A percentile compares a stretch with the other conserved stretches of the same genome.
These are phyloP conservation scores for Dicranocentrus wangi DNA, from an alignment of 2,888 invertebrate genomes.

Conservation along the genomic window DNA sequence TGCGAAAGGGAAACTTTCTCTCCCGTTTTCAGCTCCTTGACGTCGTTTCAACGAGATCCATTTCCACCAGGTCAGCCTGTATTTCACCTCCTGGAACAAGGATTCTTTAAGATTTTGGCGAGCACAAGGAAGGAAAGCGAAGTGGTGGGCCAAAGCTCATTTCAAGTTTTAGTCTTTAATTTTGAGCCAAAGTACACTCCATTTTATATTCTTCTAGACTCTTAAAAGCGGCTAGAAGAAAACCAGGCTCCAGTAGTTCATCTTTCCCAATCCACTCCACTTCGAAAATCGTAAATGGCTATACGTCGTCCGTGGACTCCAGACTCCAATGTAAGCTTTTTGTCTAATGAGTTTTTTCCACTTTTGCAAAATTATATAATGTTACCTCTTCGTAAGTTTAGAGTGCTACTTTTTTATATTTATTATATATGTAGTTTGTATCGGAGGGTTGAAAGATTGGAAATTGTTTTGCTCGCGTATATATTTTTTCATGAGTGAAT, in stretches of 20 bases:
- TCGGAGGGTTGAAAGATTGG: too few species aligned
- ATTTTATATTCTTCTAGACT: background rate
- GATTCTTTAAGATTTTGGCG: background rate
- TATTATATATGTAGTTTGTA: too few species aligned
- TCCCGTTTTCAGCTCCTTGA: background rate
- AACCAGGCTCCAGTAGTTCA: background rate
- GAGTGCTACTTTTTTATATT: too few species aligned
- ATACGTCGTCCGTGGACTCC: background rate
- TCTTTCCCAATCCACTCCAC: slow-evolving; percentile 1
- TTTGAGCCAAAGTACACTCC: background rate
- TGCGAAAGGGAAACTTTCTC: slow-evolving; percentile 1
- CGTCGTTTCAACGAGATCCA: background rate
- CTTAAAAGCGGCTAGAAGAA: slow-evolving; percentile 1
- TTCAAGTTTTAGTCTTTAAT: slow-evolving; percentile 29
- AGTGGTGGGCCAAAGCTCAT: slow-evolving; percentile 13
- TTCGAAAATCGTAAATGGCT: background rate
- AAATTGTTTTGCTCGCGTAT: too few species aligned
- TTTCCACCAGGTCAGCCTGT: slow-evolving; percentile 5
- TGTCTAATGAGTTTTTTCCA: slow-evolving; percentile 16
- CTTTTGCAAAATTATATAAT: too few species aligned
- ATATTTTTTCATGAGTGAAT: too few species aligned
- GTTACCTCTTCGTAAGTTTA: too few species aligned
- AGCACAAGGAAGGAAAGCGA: background rate
- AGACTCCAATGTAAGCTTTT: slow-evolving; percentile 1
- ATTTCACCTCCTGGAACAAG: slow-evolving; percentile 17